These are phyloP conservation scores for Tetramorium alpestre DNA, from an alignment of 1,140 invertebrate species.

Conservation along the genomic window DNA sequence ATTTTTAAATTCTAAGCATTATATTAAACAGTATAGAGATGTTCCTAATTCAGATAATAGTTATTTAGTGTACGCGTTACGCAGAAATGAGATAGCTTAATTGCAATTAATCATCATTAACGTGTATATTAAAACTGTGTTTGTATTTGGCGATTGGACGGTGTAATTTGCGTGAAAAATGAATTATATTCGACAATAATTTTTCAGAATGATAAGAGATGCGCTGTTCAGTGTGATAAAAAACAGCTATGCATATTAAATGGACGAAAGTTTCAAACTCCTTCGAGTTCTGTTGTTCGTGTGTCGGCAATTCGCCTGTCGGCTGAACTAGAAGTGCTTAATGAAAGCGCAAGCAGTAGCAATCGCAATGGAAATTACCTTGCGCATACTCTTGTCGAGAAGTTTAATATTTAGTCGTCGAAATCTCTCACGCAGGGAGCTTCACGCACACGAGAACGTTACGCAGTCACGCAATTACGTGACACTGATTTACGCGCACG, in stretches of 20 bases:
- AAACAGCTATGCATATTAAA: slow-evolving; percentile 7
- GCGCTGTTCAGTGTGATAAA: neutral
- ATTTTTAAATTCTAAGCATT: neutral
- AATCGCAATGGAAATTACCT: slow-evolving; percentile 71
- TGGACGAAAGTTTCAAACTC: neutral
- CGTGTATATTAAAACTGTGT: slow-evolving; percentile 7
- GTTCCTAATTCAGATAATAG: neutral
- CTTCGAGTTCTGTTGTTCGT: slow-evolving; percentile 15
- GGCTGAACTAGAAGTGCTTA: slow-evolving; percentile 27
- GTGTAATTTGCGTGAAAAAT: slow-evolving; percentile 26
- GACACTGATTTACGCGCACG: slow-evolving; percentile 55
- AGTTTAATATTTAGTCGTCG: slow-evolving; percentile 69
- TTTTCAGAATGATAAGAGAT: slow-evolving; percentile 3
- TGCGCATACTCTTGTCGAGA: slow-evolving; percentile 40
- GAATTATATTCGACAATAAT: neutral
- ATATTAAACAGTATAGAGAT: neutral
- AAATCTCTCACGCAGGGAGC: slow-evolving; percentile 19
- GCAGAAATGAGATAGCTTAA: slow-evolving; percentile 6
- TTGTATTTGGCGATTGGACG: neutral
- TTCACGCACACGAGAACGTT: slow-evolving; percentile 49
- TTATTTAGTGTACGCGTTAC: neutral
- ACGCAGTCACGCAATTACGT: slow-evolving; percentile 66
- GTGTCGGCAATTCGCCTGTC: slow-evolving; percentile 14
- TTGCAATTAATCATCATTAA: neutral
- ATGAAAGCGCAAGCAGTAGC: slow-evolving; percentile 54